A percentile compares a stretch with the other conserved stretches of the same genome.
These are phyloP conservation scores for Boloria euphrosyne DNA, from an alignment of 2,888 invertebrate genomes.

Conservation along the genomic window DNA sequence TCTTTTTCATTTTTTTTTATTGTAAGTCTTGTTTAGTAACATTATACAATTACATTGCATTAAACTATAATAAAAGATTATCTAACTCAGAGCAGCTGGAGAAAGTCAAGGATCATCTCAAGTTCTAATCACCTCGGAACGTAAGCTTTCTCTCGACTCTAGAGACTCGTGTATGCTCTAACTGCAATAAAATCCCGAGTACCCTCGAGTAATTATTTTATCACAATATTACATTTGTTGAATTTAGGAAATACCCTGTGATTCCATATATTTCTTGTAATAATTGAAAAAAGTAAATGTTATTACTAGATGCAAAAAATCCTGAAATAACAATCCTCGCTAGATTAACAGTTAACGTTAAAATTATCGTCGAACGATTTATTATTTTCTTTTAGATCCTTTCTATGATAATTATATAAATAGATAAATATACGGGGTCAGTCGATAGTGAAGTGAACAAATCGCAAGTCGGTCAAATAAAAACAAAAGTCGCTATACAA, in stretches of 20 bases:
- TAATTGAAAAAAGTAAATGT: no score
- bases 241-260: background rate
- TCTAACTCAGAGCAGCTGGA: slow-evolving; percentile 52
- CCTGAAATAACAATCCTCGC: no score
- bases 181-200: background rate
- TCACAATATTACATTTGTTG: background rate
- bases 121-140: slow-evolving; percentile 33
- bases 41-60: slow-evolving; percentile 5
- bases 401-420: no score
- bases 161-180: slow-evolving; percentile 48
- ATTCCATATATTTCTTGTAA: no score
- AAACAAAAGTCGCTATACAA: slow-evolving; percentile 76
- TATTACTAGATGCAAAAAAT: no score
- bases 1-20: no score
- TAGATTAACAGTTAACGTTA: no score
- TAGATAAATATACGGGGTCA: slow-evolving; percentile 43
- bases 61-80: slow-evolving; percentile 28
- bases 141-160: slow-evolving; percentile 65
- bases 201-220: no score
- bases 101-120: slow-evolving; percentile 72
- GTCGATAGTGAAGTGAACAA: slow-evolving; percentile 40
- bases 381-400: no score
- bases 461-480: slow-evolving; percentile 58
- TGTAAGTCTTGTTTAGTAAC: background rate
- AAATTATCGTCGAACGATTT: no score